Base-by-base conservation (phyloP, 35 echinoderm and acorn worm genomes). In the Heliocidaris erythrogramma region DNA sequence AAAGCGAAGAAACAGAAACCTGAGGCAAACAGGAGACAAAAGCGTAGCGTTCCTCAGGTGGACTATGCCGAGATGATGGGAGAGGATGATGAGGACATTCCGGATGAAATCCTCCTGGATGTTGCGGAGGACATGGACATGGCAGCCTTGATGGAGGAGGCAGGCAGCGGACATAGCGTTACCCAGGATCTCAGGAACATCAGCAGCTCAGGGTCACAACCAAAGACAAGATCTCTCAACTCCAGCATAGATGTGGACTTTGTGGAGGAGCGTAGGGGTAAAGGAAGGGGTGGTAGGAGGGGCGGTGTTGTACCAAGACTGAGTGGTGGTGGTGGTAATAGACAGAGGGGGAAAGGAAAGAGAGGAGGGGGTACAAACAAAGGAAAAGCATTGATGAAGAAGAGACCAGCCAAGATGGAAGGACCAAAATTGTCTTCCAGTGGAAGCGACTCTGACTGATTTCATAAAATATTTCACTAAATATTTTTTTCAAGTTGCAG, bases 371-470 rank as follows among this genome's bases (percentile, higher is more conserved):
- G 14, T 11, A 18, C 91, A 49, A 92, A 53, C 9, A 92, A 92
- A 27, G 91, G 91, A 14, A 92, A 92, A 59, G 49, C 91, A 30
- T 53, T 92, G 24, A 24, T 92, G 91, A 92, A 92, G 49, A 59
- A 30, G 49, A 59, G 91, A 59, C 91, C 91, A 13, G 91, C 16
- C n/a, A 16, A 30, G 9, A 10, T 30, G 31, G 48, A 30, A 18
- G 91, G 91, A 18, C 91, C 91, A 12, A 92, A 92, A 0, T n/a
- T 92, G 17, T 92, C 91, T 92, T 92, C 91, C 91, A 92, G 91
- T 59, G 91, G 91, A 21, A 56, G 12, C 50, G 91, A 92, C 49
- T 92, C 91, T 5, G 91, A 92, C 10, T 91, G 89, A 91, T 86
- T 32, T 14, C 52, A 56, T 2, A 13, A 11, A 14, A 56, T 56